phyloP scores from a whole-genome alignment of 2,797 vertebrate genomes.

The Crocodylus rhombifer region DNA sequence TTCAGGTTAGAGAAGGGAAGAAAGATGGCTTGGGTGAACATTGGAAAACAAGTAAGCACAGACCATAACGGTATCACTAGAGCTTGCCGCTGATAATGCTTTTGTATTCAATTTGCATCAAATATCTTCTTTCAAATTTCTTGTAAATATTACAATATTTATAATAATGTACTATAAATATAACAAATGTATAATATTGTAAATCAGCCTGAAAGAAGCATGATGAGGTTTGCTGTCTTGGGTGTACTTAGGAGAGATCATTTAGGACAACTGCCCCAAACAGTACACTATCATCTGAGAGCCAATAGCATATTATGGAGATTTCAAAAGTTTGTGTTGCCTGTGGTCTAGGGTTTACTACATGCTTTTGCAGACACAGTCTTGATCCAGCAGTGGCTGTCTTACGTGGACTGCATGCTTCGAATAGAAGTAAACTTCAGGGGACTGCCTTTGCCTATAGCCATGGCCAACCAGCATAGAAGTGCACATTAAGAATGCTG shows the following conservation, averaged over 20 bases:
- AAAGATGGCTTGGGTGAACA: not conserved
- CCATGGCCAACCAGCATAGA: not conserved
- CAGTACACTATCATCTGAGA: not conserved
- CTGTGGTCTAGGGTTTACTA: slow-evolving; percentile 24
- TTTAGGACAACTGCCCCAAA: slow-evolving; percentile 33
- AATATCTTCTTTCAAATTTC: not conserved
- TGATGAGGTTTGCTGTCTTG: slow-evolving; percentile 57
- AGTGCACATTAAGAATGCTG: not conserved
- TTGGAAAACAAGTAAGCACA: not conserved
- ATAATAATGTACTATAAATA: slow-evolving; percentile 58
- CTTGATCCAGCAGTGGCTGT: slow-evolving; percentile 21
- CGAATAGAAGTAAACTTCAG: not conserved
- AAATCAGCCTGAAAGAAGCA: slow-evolving; percentile 63
- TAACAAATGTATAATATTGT: slow-evolving; percentile 60
- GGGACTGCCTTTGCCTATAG: not conserved
- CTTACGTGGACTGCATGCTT: not conserved
- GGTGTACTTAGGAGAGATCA: slow-evolving; percentile 47
- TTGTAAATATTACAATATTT: slow-evolving; percentile 59
- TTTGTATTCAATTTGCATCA: not conserved
- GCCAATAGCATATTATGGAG: slow-evolving; percentile 19
- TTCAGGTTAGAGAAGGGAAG: slow-evolving; percentile 39
- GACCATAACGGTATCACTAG: slow-evolving; percentile 9
- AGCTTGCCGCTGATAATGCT: not conserved
- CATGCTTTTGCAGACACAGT: slow-evolving; percentile 23
- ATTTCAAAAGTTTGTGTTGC: slow-evolving; percentile 23